Evolutionary conservation across 2,113 vertebrate genomes (phyloP), one percentile per base, ranked within the genome.

Genomic region (Brachionichthys hirsutus): DNA sequence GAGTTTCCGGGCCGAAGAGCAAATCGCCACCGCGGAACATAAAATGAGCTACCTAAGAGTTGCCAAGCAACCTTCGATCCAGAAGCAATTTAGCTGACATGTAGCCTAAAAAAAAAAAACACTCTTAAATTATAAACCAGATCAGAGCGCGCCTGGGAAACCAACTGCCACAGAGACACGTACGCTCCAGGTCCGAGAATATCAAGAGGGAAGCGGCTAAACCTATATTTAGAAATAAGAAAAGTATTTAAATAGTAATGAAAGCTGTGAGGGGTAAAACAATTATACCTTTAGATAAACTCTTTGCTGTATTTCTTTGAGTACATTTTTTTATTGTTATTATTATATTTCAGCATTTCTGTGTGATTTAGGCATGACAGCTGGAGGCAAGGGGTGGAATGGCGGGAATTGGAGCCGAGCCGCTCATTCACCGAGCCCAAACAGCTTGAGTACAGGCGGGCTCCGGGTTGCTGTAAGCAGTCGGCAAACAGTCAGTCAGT

Each of bases 91-190:
- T n/a, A 52, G 1, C 48, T 55, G 70, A 79, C 63, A 46, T 34
- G 16, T 15, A 46, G 34, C 61, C 75, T 42, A 70, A 50, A 72
- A 70, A 70, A 50, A 72, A 70, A 71, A 57, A 66, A 61, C 12
- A 4, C 40, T 49, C 87, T 64, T 60, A 84, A 85, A 75, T 80
- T 84, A 85, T 69, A 80, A 34, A 13, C 20, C 47, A 43, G 60
- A 54, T 67, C n/a, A 2, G 38, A n/a, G 42, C 54, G 54, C 2
- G 50, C 53, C 63, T 45, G 65, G 61, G 40, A 56, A 79, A 73
- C 70, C 30, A 51, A 60, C 69, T 72, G 68, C 35, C 48, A 69
- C 53, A 53, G 46, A 4, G 8, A 3, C 8, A 56, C 43, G 6
- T 62, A 63, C 0, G 5, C 24, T 57, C 18, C 42, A 42, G 17